Evolutionary conservation across 2,888 invertebrate genomes (phyloP).

Genomic region (Nephrotoma appendiculata): DNA sequence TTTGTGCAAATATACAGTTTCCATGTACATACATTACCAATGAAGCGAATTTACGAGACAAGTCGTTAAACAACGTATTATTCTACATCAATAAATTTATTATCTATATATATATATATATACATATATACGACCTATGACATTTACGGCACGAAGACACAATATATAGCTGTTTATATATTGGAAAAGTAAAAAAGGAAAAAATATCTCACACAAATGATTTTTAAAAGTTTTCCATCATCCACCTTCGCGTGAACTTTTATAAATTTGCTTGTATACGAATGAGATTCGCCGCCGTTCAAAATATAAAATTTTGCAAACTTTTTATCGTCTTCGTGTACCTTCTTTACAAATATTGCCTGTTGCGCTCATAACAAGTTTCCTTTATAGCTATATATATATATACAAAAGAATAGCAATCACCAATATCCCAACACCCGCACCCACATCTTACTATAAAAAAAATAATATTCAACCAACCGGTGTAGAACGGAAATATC

Average conservation of each 20-base stretch:
- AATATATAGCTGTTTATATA: not conserved
- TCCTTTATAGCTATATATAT: too few species aligned
- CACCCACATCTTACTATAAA: too few species aligned
- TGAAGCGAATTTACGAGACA: not conserved
- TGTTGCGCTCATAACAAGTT: too few species aligned
- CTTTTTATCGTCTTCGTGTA: not conserved
- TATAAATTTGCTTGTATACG: not conserved
- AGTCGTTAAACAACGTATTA: not conserved
- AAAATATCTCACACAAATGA: not conserved
- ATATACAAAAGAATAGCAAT: too few species aligned
- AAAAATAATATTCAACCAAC: too few species aligned
- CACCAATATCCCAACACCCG: too few species aligned
- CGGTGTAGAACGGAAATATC: too few species aligned
- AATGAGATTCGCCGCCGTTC: not conserved
- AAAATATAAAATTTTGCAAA: not conserved
- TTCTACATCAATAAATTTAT: not conserved
- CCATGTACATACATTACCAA: not conserved
- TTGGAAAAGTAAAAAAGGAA: not conserved
- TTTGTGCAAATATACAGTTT: not conserved
- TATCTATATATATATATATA: not conserved
- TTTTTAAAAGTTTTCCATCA: not conserved
- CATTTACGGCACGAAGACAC: not conserved
- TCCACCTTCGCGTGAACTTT: not conserved
- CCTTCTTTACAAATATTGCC: not conserved
- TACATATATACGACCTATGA: not conserved